These are phyloP conservation scores for Macrobrachium rosenbergii DNA, from an alignment of 1,140 invertebrate species.

Conservation along the genomic window DNA sequence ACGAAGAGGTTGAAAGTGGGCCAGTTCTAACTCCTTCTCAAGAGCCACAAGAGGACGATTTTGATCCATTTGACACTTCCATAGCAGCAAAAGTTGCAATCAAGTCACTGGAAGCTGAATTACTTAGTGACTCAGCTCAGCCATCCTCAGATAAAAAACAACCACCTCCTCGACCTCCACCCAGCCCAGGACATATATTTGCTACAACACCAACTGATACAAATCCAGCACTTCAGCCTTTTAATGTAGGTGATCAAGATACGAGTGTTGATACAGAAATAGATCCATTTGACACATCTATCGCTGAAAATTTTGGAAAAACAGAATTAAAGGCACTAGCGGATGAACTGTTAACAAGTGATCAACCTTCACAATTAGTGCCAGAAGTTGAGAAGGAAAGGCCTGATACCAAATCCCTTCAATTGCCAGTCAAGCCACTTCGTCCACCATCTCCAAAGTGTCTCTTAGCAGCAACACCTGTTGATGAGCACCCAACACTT, in stretches of 20 bases:
- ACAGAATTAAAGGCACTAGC: constrained; percentile 75
- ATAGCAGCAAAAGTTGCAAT: constrained; percentile 67
- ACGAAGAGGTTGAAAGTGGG: constrained; percentile 36
- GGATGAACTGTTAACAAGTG: constrained; percentile 23
- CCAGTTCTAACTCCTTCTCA: constrained; percentile 59
- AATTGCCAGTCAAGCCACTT: constrained; percentile 52
- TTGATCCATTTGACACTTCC: constrained; percentile 70
- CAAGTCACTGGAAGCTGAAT: constrained; percentile 59
- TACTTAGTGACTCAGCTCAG: constrained; percentile 49
- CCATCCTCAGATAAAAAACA: neutral
- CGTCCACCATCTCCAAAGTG: constrained; percentile 55
- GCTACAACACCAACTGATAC: constrained; percentile 59
- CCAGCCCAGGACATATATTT: constrained; percentile 47
- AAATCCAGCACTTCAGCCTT: constrained; percentile 64
- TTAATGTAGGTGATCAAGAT: neutral
- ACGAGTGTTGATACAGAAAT: constrained; percentile 74
- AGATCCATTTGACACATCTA: constrained; percentile 88
- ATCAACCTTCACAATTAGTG: neutral
- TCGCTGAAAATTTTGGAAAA: constrained; percentile 79
- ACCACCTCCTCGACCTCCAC: constrained; percentile 40
- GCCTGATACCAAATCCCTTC: constrained; percentile 31
- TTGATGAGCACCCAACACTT: constrained; percentile 52
- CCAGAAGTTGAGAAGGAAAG: constrained; percentile 13
- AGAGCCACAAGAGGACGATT: constrained; percentile 64
- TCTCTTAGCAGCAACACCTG: constrained; percentile 51